A percentile compares a stretch with the other conserved stretches of the same genome.
phyloP scores from a whole-genome alignment of 2,113 vertebrate genomes.

The Oenanthe melanoleuca region DNA sequence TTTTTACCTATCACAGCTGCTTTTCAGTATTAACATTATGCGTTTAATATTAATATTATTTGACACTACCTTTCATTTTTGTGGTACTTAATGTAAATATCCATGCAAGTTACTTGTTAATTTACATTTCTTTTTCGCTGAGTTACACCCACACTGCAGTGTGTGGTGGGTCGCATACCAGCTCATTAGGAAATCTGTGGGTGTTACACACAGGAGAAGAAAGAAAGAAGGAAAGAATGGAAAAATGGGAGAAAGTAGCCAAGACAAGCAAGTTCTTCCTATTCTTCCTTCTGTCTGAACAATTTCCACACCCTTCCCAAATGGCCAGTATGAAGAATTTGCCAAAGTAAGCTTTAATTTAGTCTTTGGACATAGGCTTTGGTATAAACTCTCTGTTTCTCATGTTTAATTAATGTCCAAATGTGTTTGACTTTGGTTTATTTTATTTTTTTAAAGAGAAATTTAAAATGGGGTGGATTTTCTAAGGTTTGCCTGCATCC shows the following conservation, averaged over 20 bases:
- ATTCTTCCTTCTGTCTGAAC: conserved; percentile 74
- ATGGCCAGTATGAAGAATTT: conserved; percentile 20
- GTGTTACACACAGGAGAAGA: conserved; percentile 69
- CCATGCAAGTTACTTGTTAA: neutral
- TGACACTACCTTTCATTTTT: neutral
- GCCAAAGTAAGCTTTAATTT: conserved; percentile 78
- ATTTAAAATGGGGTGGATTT: neutral
- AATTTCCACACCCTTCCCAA: conserved; percentile 66
- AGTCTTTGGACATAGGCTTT: conserved; percentile 34
- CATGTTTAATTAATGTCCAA: conserved; percentile 17
- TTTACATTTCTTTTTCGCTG: conserved; percentile 34
- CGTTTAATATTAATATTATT: neutral
- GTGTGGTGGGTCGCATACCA: conserved; percentile 66
- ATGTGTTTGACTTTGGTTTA: neutral
- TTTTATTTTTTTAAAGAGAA: conserved; percentile 36
- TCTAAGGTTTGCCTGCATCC: neutral
- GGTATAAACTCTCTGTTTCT: conserved; percentile 37
- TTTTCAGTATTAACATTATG: neutral
- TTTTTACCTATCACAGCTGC: neutral
- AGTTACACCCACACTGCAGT: conserved; percentile 44
- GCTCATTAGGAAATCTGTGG: conserved; percentile 74
- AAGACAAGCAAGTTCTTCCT: conserved; percentile 80
- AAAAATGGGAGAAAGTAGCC: conserved; percentile 71
- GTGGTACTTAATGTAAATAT: conserved; percentile 9
- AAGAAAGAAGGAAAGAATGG: conserved; percentile 61